Evolutionary conservation across 2,888 invertebrate genomes (phyloP).

Genomic region (Sericinus montela): DNA sequence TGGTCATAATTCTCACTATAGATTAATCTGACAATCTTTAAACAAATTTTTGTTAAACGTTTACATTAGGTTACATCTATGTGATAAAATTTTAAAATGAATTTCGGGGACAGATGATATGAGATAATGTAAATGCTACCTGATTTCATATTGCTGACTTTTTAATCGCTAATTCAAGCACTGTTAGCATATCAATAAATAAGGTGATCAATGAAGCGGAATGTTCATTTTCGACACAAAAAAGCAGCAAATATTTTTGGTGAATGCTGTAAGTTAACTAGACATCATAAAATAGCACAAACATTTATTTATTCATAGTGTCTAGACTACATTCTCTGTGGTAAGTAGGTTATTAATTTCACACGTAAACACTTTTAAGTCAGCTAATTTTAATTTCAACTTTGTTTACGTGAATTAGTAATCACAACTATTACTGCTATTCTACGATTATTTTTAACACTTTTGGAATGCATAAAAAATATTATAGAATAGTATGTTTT

Average conservation of each 20-base stretch:
- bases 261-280: background rate
- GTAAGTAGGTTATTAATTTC: constrained; percentile 8
- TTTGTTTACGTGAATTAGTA: background rate
- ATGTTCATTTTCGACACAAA: background rate
- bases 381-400: background rate
- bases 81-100: background rate
- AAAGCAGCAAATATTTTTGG: constrained; percentile 1
- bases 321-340: constrained; percentile 10
- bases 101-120: background rate
- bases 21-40: too few relatives aligned
- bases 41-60: too few relatives aligned
- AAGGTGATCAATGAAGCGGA: background rate
- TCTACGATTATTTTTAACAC: too few relatives aligned
- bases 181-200: background rate
- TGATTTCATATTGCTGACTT: background rate
- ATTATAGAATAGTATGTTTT: too few relatives aligned
- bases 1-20: too few relatives aligned
- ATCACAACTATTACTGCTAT: too few relatives aligned
- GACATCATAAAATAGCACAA: constrained; percentile 6
- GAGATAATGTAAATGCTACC: background rate
- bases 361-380: background rate
- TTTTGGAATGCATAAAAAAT: too few relatives aligned
- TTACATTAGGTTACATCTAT: too few relatives aligned
- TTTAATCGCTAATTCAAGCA: background rate
- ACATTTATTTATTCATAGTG: constrained; percentile 15